These are phyloP conservation scores for Zelleria hepariella DNA, from an alignment of 2,888 invertebrate species.

Conservation along the genomic window DNA sequence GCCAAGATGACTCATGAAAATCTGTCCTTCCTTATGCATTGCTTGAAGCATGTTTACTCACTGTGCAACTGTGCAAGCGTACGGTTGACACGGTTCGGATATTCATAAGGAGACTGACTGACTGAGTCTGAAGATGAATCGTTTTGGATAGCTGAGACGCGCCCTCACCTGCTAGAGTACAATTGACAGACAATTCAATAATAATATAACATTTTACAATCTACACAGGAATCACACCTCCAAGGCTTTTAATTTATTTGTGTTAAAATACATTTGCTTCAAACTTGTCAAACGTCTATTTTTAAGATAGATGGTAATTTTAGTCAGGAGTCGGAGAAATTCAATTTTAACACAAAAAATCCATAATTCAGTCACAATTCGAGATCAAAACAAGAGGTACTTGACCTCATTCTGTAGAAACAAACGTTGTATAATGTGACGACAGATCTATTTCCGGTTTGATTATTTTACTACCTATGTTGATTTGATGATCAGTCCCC, in stretches of 20 bases:
- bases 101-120: not conserved
- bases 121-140: not conserved
- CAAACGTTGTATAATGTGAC: too few relatives aligned
- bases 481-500: too few relatives aligned
- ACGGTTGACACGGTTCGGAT: not conserved
- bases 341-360: constrained; percentile 17
- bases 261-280: constrained; percentile 13
- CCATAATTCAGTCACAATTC: constrained; percentile 40
- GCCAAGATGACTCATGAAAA: not conserved
- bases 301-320: not conserved
- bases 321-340: not conserved
- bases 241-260: not conserved
- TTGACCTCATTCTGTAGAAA: not conserved
- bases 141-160: not conserved
- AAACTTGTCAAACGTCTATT: constrained; percentile 12
- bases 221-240: constrained; percentile 52
- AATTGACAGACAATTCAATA: constrained; percentile 1
- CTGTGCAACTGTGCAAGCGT: not conserved
- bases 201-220: constrained; percentile 41
- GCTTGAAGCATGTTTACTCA: not conserved
- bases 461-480: too few relatives aligned
- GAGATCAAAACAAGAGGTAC: constrained; percentile 51
- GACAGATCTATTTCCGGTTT: too few relatives aligned
- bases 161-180: not conserved
- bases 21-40: not conserved